Evolutionary conservation across 1,140 invertebrate species (phyloP), one percentile per base, ranked within the genome.

Genomic region (Stenopsyche tienmushanensis): DNA sequence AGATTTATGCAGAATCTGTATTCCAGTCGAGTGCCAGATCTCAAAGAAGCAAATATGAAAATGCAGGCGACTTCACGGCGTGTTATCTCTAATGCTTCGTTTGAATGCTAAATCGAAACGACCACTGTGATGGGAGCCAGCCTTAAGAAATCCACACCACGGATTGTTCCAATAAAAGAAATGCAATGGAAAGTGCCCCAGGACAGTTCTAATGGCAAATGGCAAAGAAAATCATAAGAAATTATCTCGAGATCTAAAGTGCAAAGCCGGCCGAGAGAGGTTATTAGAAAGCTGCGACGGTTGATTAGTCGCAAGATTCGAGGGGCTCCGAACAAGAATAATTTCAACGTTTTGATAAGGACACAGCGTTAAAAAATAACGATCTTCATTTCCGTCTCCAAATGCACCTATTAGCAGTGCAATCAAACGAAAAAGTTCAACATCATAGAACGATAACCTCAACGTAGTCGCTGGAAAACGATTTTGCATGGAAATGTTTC

Each of bases 271-370:
- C 41, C 44, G 18, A 29, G 63, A 62, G 63, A 57, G 54, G 60
- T 68, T 64, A 64, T 64, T 50, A 49, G 50, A 55, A 41, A 17
- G 42, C 44, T 20, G 45, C 39, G 53, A 57, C 59, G 52, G 57
- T 65, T 65, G 67, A 69, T 69, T 69, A 65, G 67, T 68, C 57
- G 62, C 44, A 64, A n/a, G n/a, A 57, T 58, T 67, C 45, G 60
- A 52, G 54, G 62, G 62, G 54, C 39, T 50, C 34, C 34, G 39
- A 57, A n/a, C n/a, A n/a, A n/a, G n/a, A n/a, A n/a, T n/a, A n/a
- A n/a, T n/a, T n/a, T n/a, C n/a, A n/a, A n/a, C n/a, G n/a, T n/a
- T n/a, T n/a, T 34, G 54, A 57, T 57, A 57, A 57, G 21, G 54
- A 57, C 41, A 42, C 29, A 42, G 54, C 29, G 29, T 13, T 57